Percentiles rank a stretch among this genome's conserved stretches.
phyloP scores from a whole-genome alignment of 1,140 invertebrate species.

The Riptortus pedestris region DNA sequence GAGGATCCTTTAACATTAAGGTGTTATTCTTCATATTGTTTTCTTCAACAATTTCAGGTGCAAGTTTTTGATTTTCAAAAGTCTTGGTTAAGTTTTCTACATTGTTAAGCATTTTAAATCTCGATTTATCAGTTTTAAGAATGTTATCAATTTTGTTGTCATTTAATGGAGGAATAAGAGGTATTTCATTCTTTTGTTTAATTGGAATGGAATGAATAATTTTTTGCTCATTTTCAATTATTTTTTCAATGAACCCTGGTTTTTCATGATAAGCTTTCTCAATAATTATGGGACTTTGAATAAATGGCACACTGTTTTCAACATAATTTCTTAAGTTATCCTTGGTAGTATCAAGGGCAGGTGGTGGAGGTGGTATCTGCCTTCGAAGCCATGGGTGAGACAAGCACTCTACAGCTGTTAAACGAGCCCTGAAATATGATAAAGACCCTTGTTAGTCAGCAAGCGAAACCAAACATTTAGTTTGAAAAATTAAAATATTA shows the following conservation, averaged over 20 bases:
- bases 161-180: not conserved
- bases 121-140: not conserved
- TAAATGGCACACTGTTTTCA: slow-evolving; percentile 40
- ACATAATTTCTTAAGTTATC: slow-evolving; percentile 74
- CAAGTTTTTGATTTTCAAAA: too few species aligned
- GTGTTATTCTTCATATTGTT: too few species aligned
- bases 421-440: slow-evolving; percentile 51
- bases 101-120: too few species aligned
- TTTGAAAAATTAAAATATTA: slow-evolving; percentile 1
- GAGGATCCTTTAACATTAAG: too few species aligned
- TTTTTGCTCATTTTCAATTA: not conserved
- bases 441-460: slow-evolving; percentile 28
- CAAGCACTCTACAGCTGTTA: slow-evolving; percentile 60
- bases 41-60: too few species aligned
- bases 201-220: not conserved
- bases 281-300: not conserved
- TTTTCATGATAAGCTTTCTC: not conserved
- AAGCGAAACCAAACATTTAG: slow-evolving; percentile 17
- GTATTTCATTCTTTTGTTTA: not conserved
- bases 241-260: not conserved
- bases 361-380: slow-evolving; percentile 36
- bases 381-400: slow-evolving; percentile 60
- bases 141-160: not conserved
- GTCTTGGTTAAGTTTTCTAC: too few species aligned
- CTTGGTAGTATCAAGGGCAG: slow-evolving; percentile 44